phyloP scores from a whole-genome alignment of 2,797 vertebrate species.

The Garrulus glandarius region DNA sequence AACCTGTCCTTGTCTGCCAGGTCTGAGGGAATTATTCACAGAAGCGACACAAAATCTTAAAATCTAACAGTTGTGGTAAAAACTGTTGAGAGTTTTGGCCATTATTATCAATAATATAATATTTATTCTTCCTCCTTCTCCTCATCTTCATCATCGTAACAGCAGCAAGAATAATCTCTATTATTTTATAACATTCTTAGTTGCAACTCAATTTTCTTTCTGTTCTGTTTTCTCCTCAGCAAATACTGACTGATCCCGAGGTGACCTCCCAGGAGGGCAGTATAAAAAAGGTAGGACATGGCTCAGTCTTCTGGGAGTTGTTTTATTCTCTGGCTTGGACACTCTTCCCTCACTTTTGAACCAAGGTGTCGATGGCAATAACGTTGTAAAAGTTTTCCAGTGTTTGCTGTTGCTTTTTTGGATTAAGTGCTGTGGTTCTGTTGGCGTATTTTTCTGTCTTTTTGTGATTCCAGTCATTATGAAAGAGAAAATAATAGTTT shows the following conservation, averaged over 20 bases:
- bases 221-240: constrained; percentile 42
- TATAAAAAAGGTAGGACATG: constrained; percentile 88
- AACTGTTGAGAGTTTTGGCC: neutral
- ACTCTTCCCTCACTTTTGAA: neutral
- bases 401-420: neutral
- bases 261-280: constrained; percentile 86
- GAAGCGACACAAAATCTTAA: neutral
- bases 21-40: neutral
- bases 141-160: no score
- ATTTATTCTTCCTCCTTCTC: neutral
- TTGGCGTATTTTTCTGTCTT: neutral
- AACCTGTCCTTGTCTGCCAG: rapidly evolving
- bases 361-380: neutral
- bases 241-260: constrained; percentile 89
- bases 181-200: neutral
- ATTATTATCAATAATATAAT: neutral
- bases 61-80: rapidly evolving
- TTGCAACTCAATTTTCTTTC: neutral
- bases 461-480: neutral
- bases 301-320: neutral
- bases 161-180: neutral
- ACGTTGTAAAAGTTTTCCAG: rapidly evolving
- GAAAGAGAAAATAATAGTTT: neutral
- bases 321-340: neutral
- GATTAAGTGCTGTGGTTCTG: neutral